Percentiles rank a stretch among this genome's conserved stretches.
Evolutionary conservation across 2,888 invertebrate species (phyloP).

Genomic region (Lasioglossum vierecki): DNA sequence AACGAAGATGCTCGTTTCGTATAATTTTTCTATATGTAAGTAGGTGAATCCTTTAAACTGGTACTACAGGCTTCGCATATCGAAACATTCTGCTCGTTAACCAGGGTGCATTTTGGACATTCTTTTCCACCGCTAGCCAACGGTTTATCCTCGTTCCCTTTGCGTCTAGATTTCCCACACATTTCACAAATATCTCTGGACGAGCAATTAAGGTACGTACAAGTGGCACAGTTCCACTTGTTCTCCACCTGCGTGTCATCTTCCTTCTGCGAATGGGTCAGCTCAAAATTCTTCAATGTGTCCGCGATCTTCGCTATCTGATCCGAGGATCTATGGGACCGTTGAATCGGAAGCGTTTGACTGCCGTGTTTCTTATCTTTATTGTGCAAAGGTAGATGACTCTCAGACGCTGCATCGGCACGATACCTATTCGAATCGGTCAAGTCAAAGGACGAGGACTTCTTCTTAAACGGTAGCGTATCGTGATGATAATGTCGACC

Average conservation of each 20-base stretch:
- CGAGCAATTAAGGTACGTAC: constrained; percentile 88
- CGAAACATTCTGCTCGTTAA: constrained; percentile 88
- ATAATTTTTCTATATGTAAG: constrained; percentile 86
- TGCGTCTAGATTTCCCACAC: constrained; percentile 88
- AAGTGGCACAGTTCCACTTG: constrained; percentile 89
- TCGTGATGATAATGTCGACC: constrained; percentile 66
- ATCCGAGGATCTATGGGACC: constrained; percentile 64
- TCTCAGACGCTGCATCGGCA: constrained; percentile 37
- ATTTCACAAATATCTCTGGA: constrained; percentile 89
- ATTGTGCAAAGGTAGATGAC: constrained; percentile 27
- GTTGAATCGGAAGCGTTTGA: constrained; percentile 71
- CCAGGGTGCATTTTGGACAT: constrained; percentile 91
- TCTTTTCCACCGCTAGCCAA: constrained; percentile 90
- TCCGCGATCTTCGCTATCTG: constrained; percentile 66
- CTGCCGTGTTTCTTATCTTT: constrained; percentile 69
- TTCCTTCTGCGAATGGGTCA: constrained; percentile 83
- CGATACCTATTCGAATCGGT: constrained; percentile 67
- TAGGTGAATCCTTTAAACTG: constrained; percentile 90
- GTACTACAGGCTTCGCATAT: constrained; percentile 89
- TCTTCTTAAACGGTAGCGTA: constrained; percentile 67
- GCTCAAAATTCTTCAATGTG: constrained; percentile 77
- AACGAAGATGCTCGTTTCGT: constrained; percentile 1
- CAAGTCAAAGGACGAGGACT: constrained; percentile 70
- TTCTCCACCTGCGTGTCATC: constrained; percentile 79
- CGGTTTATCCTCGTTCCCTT: constrained; percentile 87